A percentile compares a stretch with the other conserved stretches of the same genome.
phyloP scores from a whole-genome alignment of 2,888 invertebrate genomes.

The Embidobia sp. region DNA sequence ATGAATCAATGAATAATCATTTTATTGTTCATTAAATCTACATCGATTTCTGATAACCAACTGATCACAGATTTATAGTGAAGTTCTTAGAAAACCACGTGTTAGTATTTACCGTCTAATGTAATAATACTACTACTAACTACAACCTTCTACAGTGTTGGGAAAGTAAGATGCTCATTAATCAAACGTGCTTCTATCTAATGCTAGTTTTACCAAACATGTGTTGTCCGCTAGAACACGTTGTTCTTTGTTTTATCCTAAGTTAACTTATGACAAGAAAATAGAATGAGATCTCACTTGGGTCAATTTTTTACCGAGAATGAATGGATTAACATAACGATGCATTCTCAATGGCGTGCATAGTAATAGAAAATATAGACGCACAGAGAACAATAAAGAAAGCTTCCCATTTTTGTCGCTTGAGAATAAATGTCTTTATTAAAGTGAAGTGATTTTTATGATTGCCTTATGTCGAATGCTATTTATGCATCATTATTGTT shows the following conservation, averaged over 20 bases:
- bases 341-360: constrained; percentile 6
- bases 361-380: not conserved
- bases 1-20: no score
- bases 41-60: constrained; percentile 3
- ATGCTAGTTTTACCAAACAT: constrained; percentile 49
- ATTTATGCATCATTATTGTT: no score
- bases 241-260: constrained; percentile 30
- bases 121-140: constrained; percentile 26
- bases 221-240: constrained; percentile 42
- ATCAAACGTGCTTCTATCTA: constrained; percentile 57
- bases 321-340: constrained; percentile 22
- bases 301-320: constrained; percentile 8
- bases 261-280: constrained; percentile 45
- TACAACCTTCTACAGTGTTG: constrained; percentile 9
- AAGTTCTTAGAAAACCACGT: constrained; percentile 10
- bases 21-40: not conserved
- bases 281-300: constrained; percentile 30
- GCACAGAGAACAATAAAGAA: constrained; percentile 4
- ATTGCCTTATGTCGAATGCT: no score
- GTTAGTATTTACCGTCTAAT: constrained; percentile 8
- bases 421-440: not conserved
- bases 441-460: no score
- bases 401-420: not conserved
- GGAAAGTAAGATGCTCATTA: constrained; percentile 50
- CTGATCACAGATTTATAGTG: constrained; percentile 9